These are phyloP conservation scores for Drosophila tristis DNA, from an alignment of 1,140 invertebrate genomes.

Conservation along the genomic window DNA sequence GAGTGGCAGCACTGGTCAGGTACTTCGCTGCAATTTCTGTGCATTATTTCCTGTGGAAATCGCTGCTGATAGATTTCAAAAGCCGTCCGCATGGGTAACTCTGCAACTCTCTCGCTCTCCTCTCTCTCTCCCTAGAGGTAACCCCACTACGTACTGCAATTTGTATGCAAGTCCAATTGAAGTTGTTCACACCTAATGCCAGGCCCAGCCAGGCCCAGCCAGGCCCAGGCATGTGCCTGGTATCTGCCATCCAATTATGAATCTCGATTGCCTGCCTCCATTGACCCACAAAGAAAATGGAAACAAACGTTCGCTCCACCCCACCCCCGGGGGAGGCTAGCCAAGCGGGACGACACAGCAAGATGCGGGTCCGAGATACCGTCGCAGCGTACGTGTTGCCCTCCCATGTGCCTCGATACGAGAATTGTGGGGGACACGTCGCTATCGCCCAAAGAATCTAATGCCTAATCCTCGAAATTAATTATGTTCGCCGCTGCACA, in stretches of 20 bases:
- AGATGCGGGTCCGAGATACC: constrained; percentile 33
- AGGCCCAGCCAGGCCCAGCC: background rate
- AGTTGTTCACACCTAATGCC: constrained; percentile 15
- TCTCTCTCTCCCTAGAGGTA: too few species aligned
- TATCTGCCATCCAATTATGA: constrained; percentile 43
- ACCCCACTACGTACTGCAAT: background rate
- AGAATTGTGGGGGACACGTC: constrained; percentile 34
- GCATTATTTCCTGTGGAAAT: too few species aligned
- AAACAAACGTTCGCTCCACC: background rate
- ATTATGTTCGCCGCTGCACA: constrained; percentile 58
- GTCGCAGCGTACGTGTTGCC: constrained; percentile 18
- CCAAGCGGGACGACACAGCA: constrained; percentile 21
- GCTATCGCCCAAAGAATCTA: constrained; percentile 55
- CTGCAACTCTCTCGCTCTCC: background rate
- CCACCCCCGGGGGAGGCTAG: background rate
- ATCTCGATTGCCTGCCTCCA: constrained; percentile 37
- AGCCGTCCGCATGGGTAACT: too few species aligned
- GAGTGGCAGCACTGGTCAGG: too few species aligned
- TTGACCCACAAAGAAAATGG: constrained; percentile 53
- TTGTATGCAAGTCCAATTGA: constrained; percentile 9
- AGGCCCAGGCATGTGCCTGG: background rate
- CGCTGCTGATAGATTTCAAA: too few species aligned
- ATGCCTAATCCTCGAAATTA: constrained; percentile 73
- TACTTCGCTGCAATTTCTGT: too few species aligned
- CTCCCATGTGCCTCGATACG: constrained; percentile 41